phyloP scores from a whole-genome alignment of 2,888 invertebrate species.

The Plusia festucae region DNA sequence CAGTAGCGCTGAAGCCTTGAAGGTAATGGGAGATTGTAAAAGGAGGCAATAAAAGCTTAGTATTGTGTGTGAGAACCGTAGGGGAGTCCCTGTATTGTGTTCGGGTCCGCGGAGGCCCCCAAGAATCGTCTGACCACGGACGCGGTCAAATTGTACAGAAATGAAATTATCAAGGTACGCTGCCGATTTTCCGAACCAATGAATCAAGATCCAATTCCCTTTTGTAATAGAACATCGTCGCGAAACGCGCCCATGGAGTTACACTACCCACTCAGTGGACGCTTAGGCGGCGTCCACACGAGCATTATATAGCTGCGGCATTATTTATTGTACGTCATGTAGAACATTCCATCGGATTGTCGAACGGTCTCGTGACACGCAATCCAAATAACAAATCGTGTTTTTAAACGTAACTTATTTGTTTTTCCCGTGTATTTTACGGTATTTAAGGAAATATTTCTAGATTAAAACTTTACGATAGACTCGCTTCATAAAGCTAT shows the following conservation, averaged over 20 bases:
- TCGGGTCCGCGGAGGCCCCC: constrained; percentile 84
- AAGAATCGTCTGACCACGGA: constrained; percentile 88
- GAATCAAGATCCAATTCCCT: constrained; percentile 90
- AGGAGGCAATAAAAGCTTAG: constrained; percentile 89
- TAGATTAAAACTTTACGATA: constrained; percentile 43
- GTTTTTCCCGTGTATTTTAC: constrained; percentile 58
- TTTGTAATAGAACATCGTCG: constrained; percentile 90
- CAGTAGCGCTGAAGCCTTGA: constrained; percentile 82
- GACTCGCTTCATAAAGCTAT: constrained; percentile 36
- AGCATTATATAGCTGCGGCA: constrained; percentile 56
- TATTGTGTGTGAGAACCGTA: constrained; percentile 87
- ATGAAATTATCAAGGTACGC: constrained; percentile 90
- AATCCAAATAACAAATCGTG: constrained; percentile 66
- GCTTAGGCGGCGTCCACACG: constrained; percentile 77
- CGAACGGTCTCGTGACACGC: constrained; percentile 71
- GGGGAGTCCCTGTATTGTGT: constrained; percentile 86
- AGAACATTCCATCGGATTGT: constrained; percentile 67
- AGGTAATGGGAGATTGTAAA: constrained; percentile 89
- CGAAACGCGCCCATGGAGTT: constrained; percentile 85
- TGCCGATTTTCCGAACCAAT: constrained; percentile 90
- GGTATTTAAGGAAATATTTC: constrained; percentile 48
- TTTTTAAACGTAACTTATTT: constrained; percentile 63
- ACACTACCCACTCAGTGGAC: constrained; percentile 86
- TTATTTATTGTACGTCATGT: constrained; percentile 67
- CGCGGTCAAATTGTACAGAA: constrained; percentile 90